These are phyloP conservation scores for Laothoe populi DNA, from an alignment of 2,888 invertebrate genomes.

Conservation along the genomic window DNA sequence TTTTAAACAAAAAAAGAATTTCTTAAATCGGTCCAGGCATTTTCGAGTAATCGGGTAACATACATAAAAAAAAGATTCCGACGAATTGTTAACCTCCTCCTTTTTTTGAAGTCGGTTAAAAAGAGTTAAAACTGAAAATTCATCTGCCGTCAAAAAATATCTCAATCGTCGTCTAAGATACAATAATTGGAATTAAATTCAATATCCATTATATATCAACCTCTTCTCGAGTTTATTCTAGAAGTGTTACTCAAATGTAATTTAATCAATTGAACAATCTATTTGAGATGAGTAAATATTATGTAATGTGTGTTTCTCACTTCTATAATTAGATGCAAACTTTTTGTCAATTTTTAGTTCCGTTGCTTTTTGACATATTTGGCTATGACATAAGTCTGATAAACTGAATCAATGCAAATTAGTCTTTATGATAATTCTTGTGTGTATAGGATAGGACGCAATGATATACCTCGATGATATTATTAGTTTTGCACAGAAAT, in stretches of 20 bases:
- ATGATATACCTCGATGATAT: neutral
- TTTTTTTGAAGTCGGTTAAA: too few relatives aligned
- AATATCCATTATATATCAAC: too few relatives aligned
- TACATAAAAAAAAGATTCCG: too few relatives aligned
- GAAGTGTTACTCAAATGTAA: neutral
- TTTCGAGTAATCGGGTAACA: too few relatives aligned
- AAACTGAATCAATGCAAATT: neutral
- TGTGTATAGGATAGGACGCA: constrained; percentile 8
- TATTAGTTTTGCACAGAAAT: neutral
- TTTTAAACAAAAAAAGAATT: too few relatives aligned
- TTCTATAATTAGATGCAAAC: constrained; percentile 21
- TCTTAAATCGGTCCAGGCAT: too few relatives aligned
- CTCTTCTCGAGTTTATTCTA: too few relatives aligned
- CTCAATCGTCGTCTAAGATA: too few relatives aligned
- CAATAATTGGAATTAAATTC: too few relatives aligned
- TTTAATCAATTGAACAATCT: constrained; percentile 5
- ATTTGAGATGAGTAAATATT: constrained; percentile 22
- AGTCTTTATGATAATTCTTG: constrained; percentile 12
- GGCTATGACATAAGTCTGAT: constrained; percentile 8
- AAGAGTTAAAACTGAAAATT: too few relatives aligned
- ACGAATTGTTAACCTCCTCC: too few relatives aligned
- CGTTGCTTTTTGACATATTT: constrained; percentile 14
- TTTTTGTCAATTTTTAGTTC: constrained; percentile 15
- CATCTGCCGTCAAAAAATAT: too few relatives aligned
- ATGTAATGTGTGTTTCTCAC: constrained; percentile 25